phyloP scores from a whole-genome alignment of 2,797 vertebrate genomes.

The Cyprinella venusta region DNA sequence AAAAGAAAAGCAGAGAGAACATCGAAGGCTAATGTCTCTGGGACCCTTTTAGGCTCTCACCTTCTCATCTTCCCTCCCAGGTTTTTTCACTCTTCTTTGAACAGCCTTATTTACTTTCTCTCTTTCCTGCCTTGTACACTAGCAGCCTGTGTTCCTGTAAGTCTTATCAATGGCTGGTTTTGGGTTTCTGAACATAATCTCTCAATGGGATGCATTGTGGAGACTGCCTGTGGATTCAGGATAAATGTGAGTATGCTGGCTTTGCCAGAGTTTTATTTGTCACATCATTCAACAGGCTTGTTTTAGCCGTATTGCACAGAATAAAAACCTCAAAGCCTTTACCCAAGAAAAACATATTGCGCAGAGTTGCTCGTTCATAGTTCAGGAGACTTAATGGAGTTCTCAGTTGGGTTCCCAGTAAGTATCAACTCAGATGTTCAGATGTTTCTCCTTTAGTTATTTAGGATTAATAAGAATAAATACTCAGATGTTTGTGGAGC shows the following conservation, averaged over 20 bases:
- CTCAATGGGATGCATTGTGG: slow-evolving; percentile 50
- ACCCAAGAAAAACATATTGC: too few relatives aligned
- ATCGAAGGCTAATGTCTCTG: slow-evolving; percentile 15
- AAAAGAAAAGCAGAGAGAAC: neutral
- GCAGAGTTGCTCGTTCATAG: neutral
- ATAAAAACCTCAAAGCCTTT: neutral
- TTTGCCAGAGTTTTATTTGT: slow-evolving; percentile 31
- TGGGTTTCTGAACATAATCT: slow-evolving; percentile 54
- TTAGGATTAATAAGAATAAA: slow-evolving; percentile 3
- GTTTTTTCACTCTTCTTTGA: neutral
- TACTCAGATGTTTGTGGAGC: neutral
- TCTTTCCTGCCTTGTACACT: slow-evolving; percentile 29
- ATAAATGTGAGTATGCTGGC: slow-evolving; percentile 15
- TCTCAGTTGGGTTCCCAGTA: slow-evolving; percentile 3
- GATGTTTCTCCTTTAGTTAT: neutral
- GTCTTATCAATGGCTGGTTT: slow-evolving; percentile 40
- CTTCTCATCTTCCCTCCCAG: slow-evolving; percentile 20
- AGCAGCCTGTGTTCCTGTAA: slow-evolving; percentile 41
- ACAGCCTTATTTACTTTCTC: slow-evolving; percentile 19
- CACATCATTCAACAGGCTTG: slow-evolving; percentile 34
- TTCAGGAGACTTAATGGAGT: slow-evolving; percentile 7
- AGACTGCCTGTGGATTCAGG: slow-evolving; percentile 25
- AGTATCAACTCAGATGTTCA: neutral
- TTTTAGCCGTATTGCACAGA: slow-evolving; percentile 2
- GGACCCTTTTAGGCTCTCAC: slow-evolving; percentile 20